Evolutionary conservation across 2,888 invertebrate species (phyloP).

Genomic region (Drosophila picticornis): DNA sequence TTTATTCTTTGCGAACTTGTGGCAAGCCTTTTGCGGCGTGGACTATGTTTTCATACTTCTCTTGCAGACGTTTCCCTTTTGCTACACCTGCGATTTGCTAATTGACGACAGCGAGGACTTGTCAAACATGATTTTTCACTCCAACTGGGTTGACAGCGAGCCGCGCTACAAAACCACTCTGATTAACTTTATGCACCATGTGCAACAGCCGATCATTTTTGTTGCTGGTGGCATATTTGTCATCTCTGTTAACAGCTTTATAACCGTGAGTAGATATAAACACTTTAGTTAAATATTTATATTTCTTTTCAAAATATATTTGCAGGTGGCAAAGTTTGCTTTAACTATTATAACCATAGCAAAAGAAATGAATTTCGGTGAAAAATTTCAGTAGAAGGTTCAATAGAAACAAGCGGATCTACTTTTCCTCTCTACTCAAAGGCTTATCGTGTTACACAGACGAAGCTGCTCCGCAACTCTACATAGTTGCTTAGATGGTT

Average conservation of each 20-base stretch:
- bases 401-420: conserved; percentile 21
- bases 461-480: background rate
- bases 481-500: background rate
- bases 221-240: conserved; percentile 70
- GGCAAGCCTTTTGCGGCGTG: conserved; percentile 48
- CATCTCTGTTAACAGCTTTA: conserved; percentile 63
- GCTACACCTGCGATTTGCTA: conserved; percentile 60
- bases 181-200: conserved; percentile 59
- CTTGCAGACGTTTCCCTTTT: conserved; percentile 68
- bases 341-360: conserved; percentile 74
- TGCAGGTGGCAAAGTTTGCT: conserved; percentile 74
- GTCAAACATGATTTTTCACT: conserved; percentile 64
- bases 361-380: conserved; percentile 67
- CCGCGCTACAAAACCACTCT: conserved; percentile 47
- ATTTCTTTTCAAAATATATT: background rate
- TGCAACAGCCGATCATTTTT: conserved; percentile 62
- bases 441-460: conserved; percentile 30
- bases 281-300: background rate
- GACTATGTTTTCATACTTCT: conserved; percentile 51
- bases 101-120: conserved; percentile 53
- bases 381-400: conserved; percentile 41
- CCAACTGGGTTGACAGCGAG: conserved; percentile 67
- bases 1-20: conserved; percentile 61
- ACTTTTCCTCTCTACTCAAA: conserved; percentile 5
- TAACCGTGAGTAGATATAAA: conserved; percentile 56